These are phyloP conservation scores for Synergus gifuensis DNA, from an alignment of 2,888 invertebrate species.

Conservation along the genomic window DNA sequence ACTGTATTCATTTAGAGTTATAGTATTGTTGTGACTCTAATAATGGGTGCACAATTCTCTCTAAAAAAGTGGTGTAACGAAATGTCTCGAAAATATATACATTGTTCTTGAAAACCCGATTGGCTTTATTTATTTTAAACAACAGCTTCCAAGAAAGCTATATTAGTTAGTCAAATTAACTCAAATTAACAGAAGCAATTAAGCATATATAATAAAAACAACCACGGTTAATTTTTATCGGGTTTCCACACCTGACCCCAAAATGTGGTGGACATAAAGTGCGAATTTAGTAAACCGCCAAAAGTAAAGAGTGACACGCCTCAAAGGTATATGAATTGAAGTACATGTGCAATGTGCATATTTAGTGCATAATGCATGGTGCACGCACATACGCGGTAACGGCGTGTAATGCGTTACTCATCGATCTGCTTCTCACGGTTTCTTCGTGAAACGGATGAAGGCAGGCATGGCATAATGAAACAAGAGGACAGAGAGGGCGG, in stretches of 20 bases:
- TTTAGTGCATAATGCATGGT: conserved; percentile 48
- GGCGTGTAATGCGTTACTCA: conserved; percentile 64
- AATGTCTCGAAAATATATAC: too few species aligned
- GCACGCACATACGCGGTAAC: conserved; percentile 56
- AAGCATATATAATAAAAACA: too few species aligned
- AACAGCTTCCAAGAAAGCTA: too few species aligned
- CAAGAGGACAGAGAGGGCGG: conserved; percentile 49
- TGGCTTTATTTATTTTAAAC: too few species aligned
- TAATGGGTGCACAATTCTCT: too few species aligned
- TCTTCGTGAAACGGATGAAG: conserved; percentile 60
- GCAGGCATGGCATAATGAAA: conserved; percentile 49
- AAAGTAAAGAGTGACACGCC: background rate
- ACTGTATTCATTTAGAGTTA: too few species aligned
- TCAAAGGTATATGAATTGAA: background rate
- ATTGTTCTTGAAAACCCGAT: too few species aligned
- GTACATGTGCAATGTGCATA: conserved; percentile 40
- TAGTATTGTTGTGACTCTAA: too few species aligned
- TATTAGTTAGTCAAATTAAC: too few species aligned
- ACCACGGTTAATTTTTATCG: background rate
- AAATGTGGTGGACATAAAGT: background rate
- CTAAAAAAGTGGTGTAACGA: too few species aligned
- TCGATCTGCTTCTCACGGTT: conserved; percentile 75
- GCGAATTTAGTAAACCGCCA: background rate
- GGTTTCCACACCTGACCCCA: background rate
- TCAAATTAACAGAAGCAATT: too few species aligned